Evolutionary conservation across 2,113 vertebrate species (phyloP), one percentile per base, ranked within the genome.

Genomic region (Tenebrosternarchus preto): DNA sequence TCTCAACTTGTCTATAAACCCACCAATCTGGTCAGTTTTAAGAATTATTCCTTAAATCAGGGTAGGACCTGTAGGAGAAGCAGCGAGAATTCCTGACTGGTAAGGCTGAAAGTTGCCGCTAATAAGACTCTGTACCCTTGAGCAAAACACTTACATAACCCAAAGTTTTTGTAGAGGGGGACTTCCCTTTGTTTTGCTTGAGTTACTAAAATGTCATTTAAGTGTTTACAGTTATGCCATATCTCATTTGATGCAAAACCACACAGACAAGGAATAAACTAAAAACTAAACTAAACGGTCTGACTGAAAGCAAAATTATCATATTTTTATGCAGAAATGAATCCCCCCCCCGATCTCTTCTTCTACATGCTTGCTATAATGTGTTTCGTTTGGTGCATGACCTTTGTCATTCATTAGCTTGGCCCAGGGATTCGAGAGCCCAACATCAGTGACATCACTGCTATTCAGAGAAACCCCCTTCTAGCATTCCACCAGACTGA

Each of bases 381-480:
- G 43, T 50, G 31, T 33, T 5, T 11, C 39, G 59, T 72, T 64
- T 53, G 15, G 60, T 55, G 27, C 50, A 15, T 56, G 59, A 15
- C 20, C 69, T 73, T 80, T 70, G 11, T 73, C 39, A 80, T 74
- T 77, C 80, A 82, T 82, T 82, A 75, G 63, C 70, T 75, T 77
- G 60, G 68, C 57, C 24, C 61, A 78, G 60, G 72, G 50, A n/a
- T 77, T 67, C 12, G 22, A 25, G 5, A 86, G 87, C 76, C 83
- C 87, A 85, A 90, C 88, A 87, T 86, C 84, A 69, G 90, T 93
- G 91, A 94, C 86, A 90, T 94, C 92, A 93, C 91, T 85, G 22
- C n/a, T n/a, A n/a, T n/a, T n/a, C n/a, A n/a, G n/a, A n/a, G 92
- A 89, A 89, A 90, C 91, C 89, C 93, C 92, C 92, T 86, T 82